Conservation (phyloP, 1,140 invertebrate genomes). For the Tetramorium parvispinum region DNA sequence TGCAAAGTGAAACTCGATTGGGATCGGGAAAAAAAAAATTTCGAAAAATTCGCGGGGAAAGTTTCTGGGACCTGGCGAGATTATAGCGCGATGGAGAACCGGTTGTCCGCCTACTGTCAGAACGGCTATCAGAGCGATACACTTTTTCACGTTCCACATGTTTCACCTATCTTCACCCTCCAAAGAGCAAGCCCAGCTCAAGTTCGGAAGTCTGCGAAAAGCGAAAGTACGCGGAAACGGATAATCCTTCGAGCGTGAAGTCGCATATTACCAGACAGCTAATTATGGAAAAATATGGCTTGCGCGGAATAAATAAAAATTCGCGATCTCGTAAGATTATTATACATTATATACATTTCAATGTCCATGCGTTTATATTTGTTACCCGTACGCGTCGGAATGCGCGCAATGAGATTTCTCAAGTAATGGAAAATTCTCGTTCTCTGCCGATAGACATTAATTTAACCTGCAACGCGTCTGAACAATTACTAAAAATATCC, state of each 20-base stretch:
- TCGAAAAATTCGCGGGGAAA: slow-evolving; percentile 40
- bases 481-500: background rate
- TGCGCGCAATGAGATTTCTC: background rate
- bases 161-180: background rate
- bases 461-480: background rate
- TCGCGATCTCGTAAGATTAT: background rate
- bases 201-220: slow-evolving; percentile 2
- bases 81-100: slow-evolving; percentile 31
- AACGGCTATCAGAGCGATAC: background rate
- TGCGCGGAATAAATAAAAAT: background rate
- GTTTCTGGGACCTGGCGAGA: slow-evolving; percentile 15
- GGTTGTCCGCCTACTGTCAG: slow-evolving; percentile 24
- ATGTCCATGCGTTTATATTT: background rate
- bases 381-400: background rate
- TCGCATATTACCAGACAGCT: background rate
- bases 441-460: background rate
- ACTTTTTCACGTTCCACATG: slow-evolving; percentile 23
- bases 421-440: background rate
- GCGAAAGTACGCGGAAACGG: slow-evolving; percentile 1
- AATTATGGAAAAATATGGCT: background rate
- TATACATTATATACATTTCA: background rate
- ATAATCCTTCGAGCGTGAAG: slow-evolving; percentile 11
- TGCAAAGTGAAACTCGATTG: slow-evolving; percentile 33
- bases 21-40: slow-evolving; percentile 35
- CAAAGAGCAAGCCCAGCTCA: background rate